phyloP scores from a whole-genome alignment of 2,888 invertebrate genomes.

The Parthenolecanium corni region DNA sequence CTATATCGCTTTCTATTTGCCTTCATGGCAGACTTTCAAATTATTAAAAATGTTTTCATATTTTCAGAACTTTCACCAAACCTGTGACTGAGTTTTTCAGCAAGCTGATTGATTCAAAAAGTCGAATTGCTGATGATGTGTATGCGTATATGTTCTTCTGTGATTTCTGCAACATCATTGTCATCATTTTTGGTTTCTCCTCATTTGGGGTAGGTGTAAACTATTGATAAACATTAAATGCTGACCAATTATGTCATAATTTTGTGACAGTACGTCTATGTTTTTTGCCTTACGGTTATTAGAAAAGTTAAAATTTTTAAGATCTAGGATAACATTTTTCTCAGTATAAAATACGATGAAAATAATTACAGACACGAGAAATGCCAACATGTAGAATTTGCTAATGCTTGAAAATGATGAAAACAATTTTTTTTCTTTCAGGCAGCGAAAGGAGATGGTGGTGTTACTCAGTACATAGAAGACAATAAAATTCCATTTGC shows the following conservation, averaged over 20 bases:
- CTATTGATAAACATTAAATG: slow-evolving; percentile 1
- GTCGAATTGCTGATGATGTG: slow-evolving; percentile 78
- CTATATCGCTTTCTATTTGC: neutral
- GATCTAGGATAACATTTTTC: too few relatives aligned
- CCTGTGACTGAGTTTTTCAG: slow-evolving; percentile 61
- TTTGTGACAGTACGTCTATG: too few relatives aligned
- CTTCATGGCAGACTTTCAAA: neutral
- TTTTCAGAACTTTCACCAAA: slow-evolving; percentile 3
- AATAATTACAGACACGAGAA: too few relatives aligned
- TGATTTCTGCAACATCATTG: slow-evolving; percentile 94
- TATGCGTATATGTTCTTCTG: slow-evolving; percentile 98
- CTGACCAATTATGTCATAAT: too few relatives aligned
- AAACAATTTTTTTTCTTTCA: slow-evolving; percentile 20
- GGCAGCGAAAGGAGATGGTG: slow-evolving; percentile 73
- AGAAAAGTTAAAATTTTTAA: too few relatives aligned
- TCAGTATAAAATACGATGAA: too few relatives aligned
- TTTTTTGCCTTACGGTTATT: too few relatives aligned
- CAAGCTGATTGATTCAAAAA: slow-evolving; percentile 61
- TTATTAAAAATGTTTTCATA: too few relatives aligned
- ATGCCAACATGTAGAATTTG: too few relatives aligned
- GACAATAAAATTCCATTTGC: slow-evolving; percentile 93
- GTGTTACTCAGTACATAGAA: slow-evolving; percentile 77
- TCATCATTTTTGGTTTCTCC: slow-evolving; percentile 89
- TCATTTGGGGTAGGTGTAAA: slow-evolving; percentile 75
- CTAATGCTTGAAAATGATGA: neutral